Base-by-base conservation (phyloP, 92 coral and sea anemone species). In the Umimayanthus kanabou region DNA sequence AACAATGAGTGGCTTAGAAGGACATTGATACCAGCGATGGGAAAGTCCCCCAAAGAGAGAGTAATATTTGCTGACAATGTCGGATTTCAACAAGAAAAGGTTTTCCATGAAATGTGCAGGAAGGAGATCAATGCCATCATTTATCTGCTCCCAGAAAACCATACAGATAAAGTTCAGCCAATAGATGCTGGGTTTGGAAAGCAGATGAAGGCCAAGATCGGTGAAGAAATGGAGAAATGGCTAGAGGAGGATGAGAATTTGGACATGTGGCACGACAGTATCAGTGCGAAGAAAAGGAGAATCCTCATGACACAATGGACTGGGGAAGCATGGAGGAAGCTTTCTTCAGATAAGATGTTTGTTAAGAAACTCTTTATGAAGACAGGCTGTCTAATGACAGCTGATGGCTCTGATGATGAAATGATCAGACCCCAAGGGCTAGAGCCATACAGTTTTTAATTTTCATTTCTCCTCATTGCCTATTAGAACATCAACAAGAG, bases 341-440 rank as follows among this genome's bases (percentile, higher is more conserved):
- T 82, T 57, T 82, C 86, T 77, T 82, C 57, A 82, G 86, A 82
- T 53, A 65, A 82, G 86, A 66, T 37, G 86, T 82, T 82, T 30
- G 77, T 55, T 37, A 82, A 65, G 86, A 82, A 82, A 82, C 86
- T 82, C 33, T 82, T 82, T 77, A 82, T 82, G 16, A 81, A 42
- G 85, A 81, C 0, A 0, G 37, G 37, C 37, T 33, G 37, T 33
- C 37, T 33, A 33, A 33, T 33, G 37, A 33, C 37, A 76, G 91
- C 91, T 82, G 88, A 82, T 88, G 91, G 88, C 78, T 88, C 84
- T 61, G 91, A 88, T 88, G 91, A 88, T 88, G 83, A 81, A 40
- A 88, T 82, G 88, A 88, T 82, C 87, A 88, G 15, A 80, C 85
- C 86, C 53, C 86, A 50, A n/a, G 80, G 86, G 86, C 90, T 81